A percentile compares a stretch with the other conserved stretches of the same genome.
Conservation (phyloP, 2,113 vertebrate genomes). For the Dasypus novemcinctus region DNA sequence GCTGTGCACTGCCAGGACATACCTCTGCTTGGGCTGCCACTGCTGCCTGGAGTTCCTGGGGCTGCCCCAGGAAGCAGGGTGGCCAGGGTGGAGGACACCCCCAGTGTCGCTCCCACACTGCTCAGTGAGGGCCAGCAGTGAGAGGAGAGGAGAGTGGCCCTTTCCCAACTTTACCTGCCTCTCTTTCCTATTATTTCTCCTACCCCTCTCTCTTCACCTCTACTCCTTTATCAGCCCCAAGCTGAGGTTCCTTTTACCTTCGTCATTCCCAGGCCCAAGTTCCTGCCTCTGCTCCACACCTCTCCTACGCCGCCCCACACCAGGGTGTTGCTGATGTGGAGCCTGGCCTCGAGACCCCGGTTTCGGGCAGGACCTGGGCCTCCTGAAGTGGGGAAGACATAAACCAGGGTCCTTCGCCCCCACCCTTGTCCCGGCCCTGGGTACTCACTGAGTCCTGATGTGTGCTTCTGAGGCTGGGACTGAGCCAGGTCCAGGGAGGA, state of each 20-base stretch:
- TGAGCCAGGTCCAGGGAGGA: background rate
- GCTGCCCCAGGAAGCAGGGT: background rate
- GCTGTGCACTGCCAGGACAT: background rate
- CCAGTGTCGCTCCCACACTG: background rate
- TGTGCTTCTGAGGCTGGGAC: conserved; percentile 38
- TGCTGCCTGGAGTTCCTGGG: background rate
- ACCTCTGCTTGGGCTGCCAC: background rate
- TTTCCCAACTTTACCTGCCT: background rate
- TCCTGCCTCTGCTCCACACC: background rate
- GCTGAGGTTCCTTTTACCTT: background rate
- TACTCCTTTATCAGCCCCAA: background rate
- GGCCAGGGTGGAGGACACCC: background rate
- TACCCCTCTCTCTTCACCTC: background rate
- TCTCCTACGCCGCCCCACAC: background rate
- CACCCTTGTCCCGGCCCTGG: background rate
- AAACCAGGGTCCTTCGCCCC: background rate
- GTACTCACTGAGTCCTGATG: conserved; percentile 26
- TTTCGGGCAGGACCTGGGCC: background rate
- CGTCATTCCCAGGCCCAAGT: background rate
- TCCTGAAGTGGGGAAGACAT: background rate
- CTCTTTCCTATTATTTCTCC: background rate
- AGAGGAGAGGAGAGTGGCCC: background rate
- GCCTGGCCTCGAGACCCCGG: background rate
- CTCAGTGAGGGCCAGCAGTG: background rate
- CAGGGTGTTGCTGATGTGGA: background rate